Base-by-base conservation (phyloP, 2,888 invertebrate genomes). In the Ochropleura leucogaster region DNA sequence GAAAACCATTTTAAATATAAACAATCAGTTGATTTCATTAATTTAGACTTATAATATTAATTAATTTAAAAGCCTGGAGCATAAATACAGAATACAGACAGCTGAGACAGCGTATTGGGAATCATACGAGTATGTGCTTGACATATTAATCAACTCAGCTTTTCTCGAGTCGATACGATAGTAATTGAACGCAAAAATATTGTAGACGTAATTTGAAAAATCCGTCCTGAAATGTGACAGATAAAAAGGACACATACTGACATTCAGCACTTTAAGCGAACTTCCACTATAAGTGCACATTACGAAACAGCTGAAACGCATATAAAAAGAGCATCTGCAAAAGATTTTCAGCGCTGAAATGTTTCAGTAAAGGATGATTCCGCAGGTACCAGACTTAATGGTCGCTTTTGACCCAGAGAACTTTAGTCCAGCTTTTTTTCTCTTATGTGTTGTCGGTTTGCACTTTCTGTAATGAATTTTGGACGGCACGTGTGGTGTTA, bases 261-360 rank as follows among this genome's bases (percentile, higher is more conserved):
- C 60, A 77, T 64, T 51, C 64, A 55, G 51, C 60, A 75, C 47
- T 47, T 67, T 55, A 20, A 64, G 46, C 46, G 9, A 64, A 40
- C 44, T 44, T 53, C 64, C 10, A 68, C n/a, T 65, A 63, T 57
- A 69, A 84, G 69, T 84, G 84, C 80, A 72, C 51, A 49, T 64
- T 64, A 40, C 42, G 62, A 55, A 63, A n/a, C 76, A 80, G 80
- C 59, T 63, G 60, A 51, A 68, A 73, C 64, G 65, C 73, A 65
- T 72, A 68, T 68, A 64, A 64, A 77, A 70, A 68, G 65, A 71
- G 74, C 69, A 42, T 44, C 60, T 71, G n/a, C 71, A 72, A 80
- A 78, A 77, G 67, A 82, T 82, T 82, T 74, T 68, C 30, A 77
- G 59, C 74, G 65, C 65, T 74, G 66, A 86, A 86, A 70, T 72